Base-by-base conservation (phyloP, 64 coral and sea anemone species). In the Trachythela sp. region DNA sequence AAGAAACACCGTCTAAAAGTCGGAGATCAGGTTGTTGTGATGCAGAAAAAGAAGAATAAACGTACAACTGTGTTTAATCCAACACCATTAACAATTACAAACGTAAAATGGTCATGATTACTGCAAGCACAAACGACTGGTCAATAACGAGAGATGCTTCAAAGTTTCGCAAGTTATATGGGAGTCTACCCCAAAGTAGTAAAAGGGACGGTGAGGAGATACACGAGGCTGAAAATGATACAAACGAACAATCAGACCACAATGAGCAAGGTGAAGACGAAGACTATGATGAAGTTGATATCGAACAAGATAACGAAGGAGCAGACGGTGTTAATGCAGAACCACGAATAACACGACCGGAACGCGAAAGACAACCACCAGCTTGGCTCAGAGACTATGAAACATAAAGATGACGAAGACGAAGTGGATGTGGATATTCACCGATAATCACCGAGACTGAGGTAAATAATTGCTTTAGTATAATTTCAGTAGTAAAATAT, bases 41-140 rank as follows among this genome's bases (percentile, higher is more conserved):
- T 72, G 68, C 68, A 72, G 68, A 72, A n/a, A 72, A n/a, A n/a
- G n/a, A n/a, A n/a, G n/a, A n/a, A 72, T 72, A 72, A 72, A 35
- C 68, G 17, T 11, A 11, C 33, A 14, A 52, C 49, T 15, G 49
- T 52, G 49, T 52, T 52, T 52, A 52, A 52, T 20, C 49, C 49
- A 52, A 52, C 22, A 20, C 49, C 49, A 11, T 20, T 52, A 0
- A 52, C 49, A 52, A 20, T 52, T 52, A 52, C 49, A 52, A 52
- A 20, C 49, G 22, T 52, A 1, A 52, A 52, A 52, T 11, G 49
- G 22, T 52, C 49, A 11, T 52, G 49, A 52, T 52, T 15, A 52
- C 49, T 52, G 49, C 49, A 11, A 52, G 49, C 49, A 52, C 13
- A 20, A 52, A 52, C 13, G 49, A 52, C 49, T 52, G 49, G 49